Evolutionary conservation across 2,113 vertebrate genomes (phyloP).

Genomic region (Centropus unirufus): DNA sequence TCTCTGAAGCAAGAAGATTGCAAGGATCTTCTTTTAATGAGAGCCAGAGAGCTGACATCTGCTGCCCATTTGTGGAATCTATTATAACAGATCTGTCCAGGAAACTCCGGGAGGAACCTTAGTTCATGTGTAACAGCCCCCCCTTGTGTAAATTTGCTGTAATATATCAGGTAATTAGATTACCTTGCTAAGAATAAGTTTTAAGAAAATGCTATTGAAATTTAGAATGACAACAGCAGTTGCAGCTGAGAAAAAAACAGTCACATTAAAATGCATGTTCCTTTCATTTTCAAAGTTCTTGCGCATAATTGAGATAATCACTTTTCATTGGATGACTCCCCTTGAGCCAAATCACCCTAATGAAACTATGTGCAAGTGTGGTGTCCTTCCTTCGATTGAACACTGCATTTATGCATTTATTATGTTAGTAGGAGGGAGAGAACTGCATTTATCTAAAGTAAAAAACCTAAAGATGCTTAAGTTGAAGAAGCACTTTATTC

Average conservation of each 20-base stretch:
- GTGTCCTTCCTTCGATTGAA: conserved; percentile 48
- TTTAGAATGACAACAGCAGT: not conserved
- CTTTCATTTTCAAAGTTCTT: not conserved
- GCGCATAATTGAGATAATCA: not conserved
- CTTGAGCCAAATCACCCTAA: conserved; percentile 50
- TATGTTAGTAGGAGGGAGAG: not conserved
- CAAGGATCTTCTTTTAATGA: not conserved
- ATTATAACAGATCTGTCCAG: not conserved
- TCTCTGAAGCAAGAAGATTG: conserved; percentile 21
- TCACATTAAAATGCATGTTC: rapidly evolving
- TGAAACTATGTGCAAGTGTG: conserved; percentile 22
- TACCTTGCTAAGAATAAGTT: not conserved
- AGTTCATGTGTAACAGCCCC: not conserved
- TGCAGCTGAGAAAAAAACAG: not conserved
- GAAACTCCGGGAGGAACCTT: not conserved
- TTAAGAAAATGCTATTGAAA: not conserved
- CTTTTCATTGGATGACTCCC: conserved; percentile 22
- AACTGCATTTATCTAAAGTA: conserved; percentile 19
- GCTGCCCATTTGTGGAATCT: conserved; percentile 29
- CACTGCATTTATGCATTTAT: conserved; percentile 21
- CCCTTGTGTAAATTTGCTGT: not conserved
- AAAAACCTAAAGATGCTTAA: conserved; percentile 31
- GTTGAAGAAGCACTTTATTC: conserved; percentile 26
- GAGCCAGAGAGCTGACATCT: conserved; percentile 52
- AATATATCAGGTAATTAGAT: not conserved